Evolutionary conservation across 2,888 invertebrate species (phyloP), one percentile per base, ranked within the genome.

Genomic region (Agrilus biguttatus): DNA sequence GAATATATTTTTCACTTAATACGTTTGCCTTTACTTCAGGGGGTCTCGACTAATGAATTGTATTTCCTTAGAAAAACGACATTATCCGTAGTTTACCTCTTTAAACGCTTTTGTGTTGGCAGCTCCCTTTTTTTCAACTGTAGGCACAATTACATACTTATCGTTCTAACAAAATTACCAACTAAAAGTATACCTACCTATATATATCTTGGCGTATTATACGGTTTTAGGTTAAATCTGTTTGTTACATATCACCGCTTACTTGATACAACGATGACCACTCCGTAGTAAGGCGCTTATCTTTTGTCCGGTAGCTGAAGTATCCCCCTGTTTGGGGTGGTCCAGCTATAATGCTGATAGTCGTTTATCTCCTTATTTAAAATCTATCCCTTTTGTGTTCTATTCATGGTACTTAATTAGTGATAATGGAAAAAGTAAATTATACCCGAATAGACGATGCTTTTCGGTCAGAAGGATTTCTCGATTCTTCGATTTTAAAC

Each of bases 381-480:
- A 47, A 45, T 48, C 45, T 42, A 43, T 36, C 43, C 41, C 40
- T 45, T 47, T 45, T 49, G 37, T 49, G 48, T 51, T 40, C 43
- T 35, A 43, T 41, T 49, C 46, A 45, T 45, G 36, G 44, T 47
- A 48, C 51, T 51, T 51, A 50, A 51, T 51, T 51, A 49, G 46
- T 35, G 50, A 46, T 51, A 48, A 50, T 47, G 43, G 46, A 39
- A 37, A 32, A 43, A 33, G 36, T 43, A 43, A 43, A 39, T 35
- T 35, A 43, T 10, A 41, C n/a, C 5, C 13, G 37, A 41, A 36
- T 28, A 41, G 41, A 36, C 36, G 36, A 14, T n/a, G 36, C 36
- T 8, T 10, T 36, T n/a, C n/a, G 12, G 36, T 36, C 14, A 5
- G 35, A 35, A 14, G 35, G 6, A 14, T 14, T 35, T 35, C 14